Evolutionary conservation across 1,140 invertebrate species (phyloP).

Genomic region (Drosophila pachea): DNA sequence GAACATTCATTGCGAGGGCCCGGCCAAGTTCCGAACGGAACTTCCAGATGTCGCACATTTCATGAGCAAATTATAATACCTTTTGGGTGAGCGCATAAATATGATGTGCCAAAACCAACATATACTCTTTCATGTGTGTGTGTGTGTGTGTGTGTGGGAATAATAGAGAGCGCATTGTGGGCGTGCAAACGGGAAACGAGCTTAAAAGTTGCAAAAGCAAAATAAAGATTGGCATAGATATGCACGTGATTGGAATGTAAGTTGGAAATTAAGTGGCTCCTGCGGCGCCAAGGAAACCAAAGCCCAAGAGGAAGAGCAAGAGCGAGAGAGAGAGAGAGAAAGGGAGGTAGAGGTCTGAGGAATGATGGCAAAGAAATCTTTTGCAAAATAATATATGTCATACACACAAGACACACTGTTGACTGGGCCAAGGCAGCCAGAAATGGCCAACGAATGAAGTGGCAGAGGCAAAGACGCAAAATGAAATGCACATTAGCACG

Average conservation of each 20-base stretch:
- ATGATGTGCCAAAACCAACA: constrained; percentile 20
- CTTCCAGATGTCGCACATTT: background rate
- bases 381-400: constrained; percentile 71
- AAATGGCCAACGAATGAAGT: constrained; percentile 71
- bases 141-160: background rate
- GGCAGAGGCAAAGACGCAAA: constrained; percentile 62
- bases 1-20: background rate
- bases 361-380: constrained; percentile 40
- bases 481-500: constrained; percentile 75
- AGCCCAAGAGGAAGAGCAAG: background rate
- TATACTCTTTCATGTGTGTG: background rate
- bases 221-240: constrained; percentile 73
- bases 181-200: constrained; percentile 29
- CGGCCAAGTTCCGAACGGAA: background rate
- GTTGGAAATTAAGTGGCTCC: constrained; percentile 69
- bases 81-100: constrained; percentile 5
- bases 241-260: constrained; percentile 76
- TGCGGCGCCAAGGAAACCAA: constrained; percentile 45
- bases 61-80: constrained; percentile 2
- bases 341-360: no score
- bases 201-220: constrained; percentile 62
- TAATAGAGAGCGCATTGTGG: constrained; percentile 21
- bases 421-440: constrained; percentile 38
- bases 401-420: constrained; percentile 41
- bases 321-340: background rate